Evolutionary conservation across 2,113 vertebrate genomes (phyloP).

Genomic region (Argyrosomus japonicus): DNA sequence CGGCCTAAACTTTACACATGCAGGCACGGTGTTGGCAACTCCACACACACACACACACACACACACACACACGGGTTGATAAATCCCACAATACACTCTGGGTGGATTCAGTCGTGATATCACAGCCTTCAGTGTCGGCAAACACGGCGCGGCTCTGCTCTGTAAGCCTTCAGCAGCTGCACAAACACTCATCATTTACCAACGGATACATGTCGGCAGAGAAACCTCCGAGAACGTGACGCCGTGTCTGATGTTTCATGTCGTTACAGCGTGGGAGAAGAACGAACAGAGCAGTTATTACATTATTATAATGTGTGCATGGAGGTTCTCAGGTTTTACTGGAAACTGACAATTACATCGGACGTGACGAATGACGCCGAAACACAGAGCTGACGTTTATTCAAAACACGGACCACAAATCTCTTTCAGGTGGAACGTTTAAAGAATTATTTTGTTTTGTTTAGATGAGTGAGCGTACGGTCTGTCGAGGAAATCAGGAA

Average conservation of each 20-base stretch:
- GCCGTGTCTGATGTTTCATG: background rate
- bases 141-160: conserved; percentile 48
- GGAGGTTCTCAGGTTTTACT: background rate
- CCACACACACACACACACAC: conserved; percentile 7
- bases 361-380: background rate
- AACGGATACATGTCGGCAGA: conserved; percentile 25
- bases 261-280: background rate
- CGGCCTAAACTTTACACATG: background rate
- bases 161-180: conserved; percentile 67
- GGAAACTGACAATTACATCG: background rate
- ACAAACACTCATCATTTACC: conserved; percentile 63
- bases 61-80: conserved; percentile 26
- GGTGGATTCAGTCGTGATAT: conserved; percentile 38
- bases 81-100: conserved; percentile 55
- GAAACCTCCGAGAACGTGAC: conserved; percentile 22
- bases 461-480: background rate
- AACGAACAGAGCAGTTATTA: background rate
- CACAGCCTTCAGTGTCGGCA: conserved; percentile 48
- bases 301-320: background rate
- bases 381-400: background rate
- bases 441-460: conserved; percentile 7
- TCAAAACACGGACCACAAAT: background rate
- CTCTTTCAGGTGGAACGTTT: background rate
- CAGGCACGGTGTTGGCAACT: background rate
- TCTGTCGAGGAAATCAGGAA: background rate